Base-by-base conservation (phyloP, 2,797 vertebrate species). In the Petrocephalus sullivani region DNA sequence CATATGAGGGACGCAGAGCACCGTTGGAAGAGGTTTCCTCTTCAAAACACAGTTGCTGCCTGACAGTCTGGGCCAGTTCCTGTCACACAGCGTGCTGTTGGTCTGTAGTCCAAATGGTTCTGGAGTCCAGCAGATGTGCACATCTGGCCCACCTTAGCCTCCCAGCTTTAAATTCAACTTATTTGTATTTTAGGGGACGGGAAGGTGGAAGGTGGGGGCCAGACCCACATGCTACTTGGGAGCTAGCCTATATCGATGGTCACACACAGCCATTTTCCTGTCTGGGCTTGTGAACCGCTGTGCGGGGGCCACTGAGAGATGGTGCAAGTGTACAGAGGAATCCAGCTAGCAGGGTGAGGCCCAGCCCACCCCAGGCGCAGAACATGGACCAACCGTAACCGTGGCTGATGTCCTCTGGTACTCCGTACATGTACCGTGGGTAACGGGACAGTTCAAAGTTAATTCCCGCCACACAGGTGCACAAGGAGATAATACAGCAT, bases 311-410 rank as follows among this genome's bases (percentile, higher is more conserved):
- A 94, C 96, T 98, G 92, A 98, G 95, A 33, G 97, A 98, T 0
- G 97, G 97, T 85, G 97, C 97, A 92, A 98, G 91, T 2, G 97
- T 98, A 94, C 97, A 98, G 92, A 98, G 96, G 94, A 98, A 98
- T 64, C 97, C 97, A 51, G 97, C 97, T 91, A 98, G 95, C 94
- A 98, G 94, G 56, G 97, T 98, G 92, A 98, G 97, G 88, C 97
- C 97, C 57, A 98, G 94, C 78, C 97, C 97, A 0, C 97, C 97
- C 97, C 97, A 98, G 93, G 97, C 97, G 95, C 97, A 98, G 93
- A 98, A 98, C 97, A 98, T 98, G 94, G 97, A 98, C 97, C 97
- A 98, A 94, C 97, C 97, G 92, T 98, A 98, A 93, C 97, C 97
- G 91, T 98, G 97, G 94, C 97, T 97, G 96, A 98, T 97, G 95